Conservation (phyloP, 2,888 invertebrate species). For the Neoitamus cyanurus region DNA sequence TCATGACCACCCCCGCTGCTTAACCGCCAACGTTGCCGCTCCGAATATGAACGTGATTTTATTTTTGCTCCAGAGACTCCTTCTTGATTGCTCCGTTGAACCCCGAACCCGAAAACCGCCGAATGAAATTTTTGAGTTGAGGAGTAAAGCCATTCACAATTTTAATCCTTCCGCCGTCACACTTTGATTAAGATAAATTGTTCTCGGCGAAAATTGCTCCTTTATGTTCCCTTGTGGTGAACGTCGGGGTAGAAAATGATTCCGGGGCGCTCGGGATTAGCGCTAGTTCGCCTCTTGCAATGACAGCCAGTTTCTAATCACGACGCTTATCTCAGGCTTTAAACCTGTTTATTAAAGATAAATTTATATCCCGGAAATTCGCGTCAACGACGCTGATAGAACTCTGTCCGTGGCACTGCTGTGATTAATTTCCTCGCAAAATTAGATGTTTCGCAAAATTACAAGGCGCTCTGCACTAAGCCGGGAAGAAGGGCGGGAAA, state of each 20-base stretch:
- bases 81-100: slow-evolving; percentile 19
- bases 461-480: background rate
- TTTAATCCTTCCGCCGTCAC: slow-evolving; percentile 41
- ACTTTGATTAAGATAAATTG: slow-evolving; percentile 46
- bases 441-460: background rate
- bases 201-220: slow-evolving; percentile 31
- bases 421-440: background rate
- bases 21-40: background rate
- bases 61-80: slow-evolving; percentile 6
- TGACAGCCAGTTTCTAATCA: slow-evolving; percentile 8
- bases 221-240: slow-evolving; percentile 20
- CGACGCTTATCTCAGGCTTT: background rate
- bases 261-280: background rate
- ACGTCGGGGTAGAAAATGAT: background rate
- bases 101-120: slow-evolving; percentile 18
- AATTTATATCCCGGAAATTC: background rate
- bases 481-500: background rate
- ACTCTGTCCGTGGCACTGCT: background rate
- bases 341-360: background rate
- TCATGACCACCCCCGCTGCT: background rate
- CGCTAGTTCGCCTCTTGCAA: background rate
- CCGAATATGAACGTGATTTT: slow-evolving; percentile 35
- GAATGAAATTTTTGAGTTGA: slow-evolving; percentile 40
- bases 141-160: slow-evolving; percentile 28
- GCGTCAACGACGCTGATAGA: background rate